Base-by-base conservation (phyloP, 2,797 vertebrate genomes). In the Antrozous pallidus region DNA sequence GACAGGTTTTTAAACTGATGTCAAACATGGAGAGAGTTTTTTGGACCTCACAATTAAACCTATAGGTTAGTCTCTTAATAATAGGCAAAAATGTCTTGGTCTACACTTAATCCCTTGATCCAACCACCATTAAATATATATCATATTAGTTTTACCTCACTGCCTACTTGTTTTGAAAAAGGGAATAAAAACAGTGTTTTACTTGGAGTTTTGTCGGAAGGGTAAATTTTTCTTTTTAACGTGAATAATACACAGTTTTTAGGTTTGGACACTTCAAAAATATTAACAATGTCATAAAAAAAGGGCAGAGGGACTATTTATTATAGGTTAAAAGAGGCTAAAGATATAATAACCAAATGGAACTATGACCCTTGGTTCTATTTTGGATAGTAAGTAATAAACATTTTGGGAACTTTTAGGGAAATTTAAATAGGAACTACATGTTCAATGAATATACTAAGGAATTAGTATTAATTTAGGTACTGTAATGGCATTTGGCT, bases 161-260 rank as follows among this genome's bases (percentile, higher is more conserved):
- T 93, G 47, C 28, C 40, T 73, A 3, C 65, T 92, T 54, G 4
- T 20, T 88, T 95, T 75, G 33, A 67, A 92, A 90, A 75, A 84
- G 54, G 4, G 4, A 86, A 61, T 77, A 54, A 87, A 91, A 96
- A 65, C 17, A 65, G 11, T 36, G 42, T 38, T 84, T 65, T 81
- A 45, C 86, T 90, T 96, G 31, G 18, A 49, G 7, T 97, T 90
- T 90, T 45, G 26, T 89, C 87, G 8, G 33, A 88, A 42, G 74
- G 42, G 33, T 7, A 88, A 87, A 61, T 40, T n/a, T 88, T 87
- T 90, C 31, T 91, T 94, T 94, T 80, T 56, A 91, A 26, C 33
- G n/a, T 88, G 45, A 51, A 80, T 67, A 88, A 31, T 93, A 63
- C 6, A 26, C 18, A 83, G 13, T 58, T 38, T 75, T 16, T 73